Conservation (phyloP, 92 coral and sea anemone species). For the Parazoanthus darwini region DNA sequence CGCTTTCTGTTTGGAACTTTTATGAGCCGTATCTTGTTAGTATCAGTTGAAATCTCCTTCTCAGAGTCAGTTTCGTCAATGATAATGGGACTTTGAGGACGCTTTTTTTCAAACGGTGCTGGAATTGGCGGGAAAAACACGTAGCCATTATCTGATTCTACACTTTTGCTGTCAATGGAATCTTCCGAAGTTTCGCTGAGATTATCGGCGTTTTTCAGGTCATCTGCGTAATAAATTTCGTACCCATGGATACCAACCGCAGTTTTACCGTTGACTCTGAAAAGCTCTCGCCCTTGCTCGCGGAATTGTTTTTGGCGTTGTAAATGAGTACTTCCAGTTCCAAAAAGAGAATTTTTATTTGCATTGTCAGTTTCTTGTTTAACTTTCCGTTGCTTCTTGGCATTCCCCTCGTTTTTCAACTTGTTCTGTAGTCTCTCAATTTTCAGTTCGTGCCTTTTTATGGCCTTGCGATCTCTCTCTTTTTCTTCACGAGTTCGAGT, state of each 20-base stretch:
- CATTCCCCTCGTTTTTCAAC: background rate
- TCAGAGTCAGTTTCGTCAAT: background rate
- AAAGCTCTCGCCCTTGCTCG: slow-evolving; percentile 31
- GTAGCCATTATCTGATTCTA: slow-evolving; percentile 20
- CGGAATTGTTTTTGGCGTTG: slow-evolving; percentile 12
- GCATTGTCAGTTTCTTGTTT: background rate
- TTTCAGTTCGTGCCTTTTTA: slow-evolving; percentile 29
- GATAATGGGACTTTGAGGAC: slow-evolving; percentile 31
- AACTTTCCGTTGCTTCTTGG: background rate
- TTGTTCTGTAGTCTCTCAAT: slow-evolving; percentile 1
- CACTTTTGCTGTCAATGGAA: background rate
- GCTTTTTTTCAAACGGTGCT: slow-evolving; percentile 33
- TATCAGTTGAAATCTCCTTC: background rate
- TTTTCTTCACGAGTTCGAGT: slow-evolving; percentile 31
- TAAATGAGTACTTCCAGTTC: slow-evolving; percentile 22
- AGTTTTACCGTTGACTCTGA: slow-evolving; percentile 9
- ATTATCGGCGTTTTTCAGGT: background rate
- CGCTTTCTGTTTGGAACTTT: slow-evolving; percentile 32
- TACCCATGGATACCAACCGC: slow-evolving; percentile 28
- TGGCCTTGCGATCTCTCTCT: slow-evolving; percentile 33
- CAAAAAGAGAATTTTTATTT: background rate
- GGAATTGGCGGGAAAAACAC: slow-evolving; percentile 41
- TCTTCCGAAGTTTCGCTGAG: background rate
- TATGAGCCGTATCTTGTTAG: slow-evolving; percentile 1
- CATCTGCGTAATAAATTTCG: slow-evolving; percentile 15